A percentile compares a stretch with the other conserved stretches of the same genome.
Evolutionary conservation across 37 sponge, comb jelly and placozoan genomes (phyloP).

Genomic region (Spongilla lacustris): DNA sequence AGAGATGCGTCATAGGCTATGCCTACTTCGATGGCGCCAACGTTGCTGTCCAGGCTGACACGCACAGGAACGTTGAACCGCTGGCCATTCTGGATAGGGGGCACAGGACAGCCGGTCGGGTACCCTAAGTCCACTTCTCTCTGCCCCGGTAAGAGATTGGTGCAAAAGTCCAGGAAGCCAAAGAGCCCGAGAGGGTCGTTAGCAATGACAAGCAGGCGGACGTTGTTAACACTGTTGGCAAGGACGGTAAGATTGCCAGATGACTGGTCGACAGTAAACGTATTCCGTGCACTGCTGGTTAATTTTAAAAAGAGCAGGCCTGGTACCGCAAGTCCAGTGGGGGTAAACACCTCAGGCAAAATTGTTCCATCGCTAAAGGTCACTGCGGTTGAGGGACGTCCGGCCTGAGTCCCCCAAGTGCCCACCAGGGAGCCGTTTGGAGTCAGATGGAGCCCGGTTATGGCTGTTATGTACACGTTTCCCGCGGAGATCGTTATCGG

Average conservation of each 20-base stretch:
- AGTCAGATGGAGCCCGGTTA: conserved; percentile 36
- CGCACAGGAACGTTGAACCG: conserved; percentile 44
- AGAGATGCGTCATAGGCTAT: conserved; percentile 38
- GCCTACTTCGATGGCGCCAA: conserved; percentile 63
- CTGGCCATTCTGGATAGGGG: conserved; percentile 18
- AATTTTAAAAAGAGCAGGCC: conserved; percentile 41
- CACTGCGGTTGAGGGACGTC: conserved; percentile 15
- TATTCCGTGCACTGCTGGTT: not conserved
- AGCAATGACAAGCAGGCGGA: conserved; percentile 30
- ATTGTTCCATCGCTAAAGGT: conserved; percentile 54
- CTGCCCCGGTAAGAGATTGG: conserved; percentile 51
- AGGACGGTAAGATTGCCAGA: conserved; percentile 49
- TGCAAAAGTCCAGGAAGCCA: conserved; percentile 19
- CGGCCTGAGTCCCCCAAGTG: not conserved
- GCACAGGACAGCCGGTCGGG: conserved; percentile 11
- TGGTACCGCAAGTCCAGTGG: conserved; percentile 10
- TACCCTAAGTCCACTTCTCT: conserved; percentile 66
- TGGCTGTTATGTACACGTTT: not conserved
- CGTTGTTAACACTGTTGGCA: conserved; percentile 14
- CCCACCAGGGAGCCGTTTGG: conserved; percentile 8
- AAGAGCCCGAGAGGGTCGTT: conserved; percentile 10
- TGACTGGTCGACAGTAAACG: conserved; percentile 18
- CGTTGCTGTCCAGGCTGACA: conserved; percentile 17
- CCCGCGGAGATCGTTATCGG: not conserved
- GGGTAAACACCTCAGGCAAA: conserved; percentile 40